phyloP scores from a whole-genome alignment of 1,140 invertebrate genomes.

The Eubasilissa regina region DNA sequence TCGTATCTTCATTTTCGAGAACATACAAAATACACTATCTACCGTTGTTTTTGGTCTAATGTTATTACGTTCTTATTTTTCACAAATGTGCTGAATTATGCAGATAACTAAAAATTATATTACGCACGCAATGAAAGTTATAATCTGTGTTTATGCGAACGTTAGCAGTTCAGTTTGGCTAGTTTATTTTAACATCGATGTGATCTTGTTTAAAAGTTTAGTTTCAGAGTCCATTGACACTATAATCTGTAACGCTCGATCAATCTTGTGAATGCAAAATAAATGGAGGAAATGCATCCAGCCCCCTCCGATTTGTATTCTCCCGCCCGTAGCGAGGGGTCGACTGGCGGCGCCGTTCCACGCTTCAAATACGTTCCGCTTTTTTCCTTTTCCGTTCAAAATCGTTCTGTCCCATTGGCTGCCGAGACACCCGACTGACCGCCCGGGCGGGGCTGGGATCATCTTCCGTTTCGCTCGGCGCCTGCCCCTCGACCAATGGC shows the following conservation, averaged over 20 bases:
- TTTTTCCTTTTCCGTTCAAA: slow-evolving; percentile 54
- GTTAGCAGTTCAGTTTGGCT: not conserved
- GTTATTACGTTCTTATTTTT: too few relatives aligned
- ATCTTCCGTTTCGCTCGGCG: slow-evolving; percentile 42
- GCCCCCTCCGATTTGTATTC: slow-evolving; percentile 44
- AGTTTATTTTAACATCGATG: not conserved
- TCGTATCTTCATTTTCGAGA: slow-evolving; percentile 30
- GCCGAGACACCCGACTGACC: slow-evolving; percentile 56
- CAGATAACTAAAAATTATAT: too few relatives aligned
- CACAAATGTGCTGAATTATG: too few relatives aligned
- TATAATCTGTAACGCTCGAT: slow-evolving; percentile 33
- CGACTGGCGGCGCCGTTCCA: slow-evolving; percentile 43
- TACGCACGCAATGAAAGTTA: too few relatives aligned
- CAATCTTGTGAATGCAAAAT: slow-evolving; percentile 48
- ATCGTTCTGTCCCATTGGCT: slow-evolving; percentile 58
- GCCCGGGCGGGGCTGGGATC: slow-evolving; percentile 32
- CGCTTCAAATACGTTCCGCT: slow-evolving; percentile 50
- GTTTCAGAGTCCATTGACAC: slow-evolving; percentile 39
- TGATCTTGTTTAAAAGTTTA: slow-evolving; percentile 6
- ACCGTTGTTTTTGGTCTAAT: too few relatives aligned
- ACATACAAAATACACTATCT: not conserved
- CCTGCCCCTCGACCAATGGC: slow-evolving; percentile 46
- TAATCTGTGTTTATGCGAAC: not conserved
- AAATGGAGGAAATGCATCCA: slow-evolving; percentile 38
- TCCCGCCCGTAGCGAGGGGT: slow-evolving; percentile 47